These are phyloP conservation scores for Cheilinus undulatus DNA, from an alignment of 2,113 vertebrate species.

Conservation along the genomic window DNA sequence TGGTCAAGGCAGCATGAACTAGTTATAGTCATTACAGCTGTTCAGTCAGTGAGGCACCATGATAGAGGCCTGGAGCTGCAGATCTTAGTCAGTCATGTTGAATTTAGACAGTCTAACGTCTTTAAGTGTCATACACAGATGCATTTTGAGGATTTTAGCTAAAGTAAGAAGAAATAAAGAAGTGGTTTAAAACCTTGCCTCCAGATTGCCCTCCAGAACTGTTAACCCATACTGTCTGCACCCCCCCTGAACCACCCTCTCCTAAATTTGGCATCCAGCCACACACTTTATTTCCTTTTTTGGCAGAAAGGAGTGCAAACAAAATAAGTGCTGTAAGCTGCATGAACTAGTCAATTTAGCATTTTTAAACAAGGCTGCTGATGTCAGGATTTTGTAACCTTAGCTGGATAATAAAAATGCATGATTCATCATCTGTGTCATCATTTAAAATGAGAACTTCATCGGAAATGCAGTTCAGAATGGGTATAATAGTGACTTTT, in stretches of 20 bases:
- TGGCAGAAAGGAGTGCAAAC: slow-evolving; percentile 48
- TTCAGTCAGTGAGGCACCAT: background rate
- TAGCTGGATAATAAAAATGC: too few species aligned
- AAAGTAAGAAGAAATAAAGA: too few species aligned
- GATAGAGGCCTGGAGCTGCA: background rate
- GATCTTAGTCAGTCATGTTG: slow-evolving; percentile 29
- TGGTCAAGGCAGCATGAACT: too few species aligned
- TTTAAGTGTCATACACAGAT: too few species aligned
- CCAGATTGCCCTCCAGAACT: slow-evolving; percentile 19
- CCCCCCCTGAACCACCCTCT: slow-evolving; percentile 27
- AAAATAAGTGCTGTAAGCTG: background rate
- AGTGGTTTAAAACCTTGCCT: slow-evolving; percentile 3
- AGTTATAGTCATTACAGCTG: background rate
- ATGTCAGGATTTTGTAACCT: too few species aligned
- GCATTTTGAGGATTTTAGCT: too few species aligned
- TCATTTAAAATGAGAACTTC: too few species aligned
- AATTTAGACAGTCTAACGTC: too few species aligned
- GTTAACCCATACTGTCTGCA: slow-evolving; percentile 17
- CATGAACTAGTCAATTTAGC: background rate
- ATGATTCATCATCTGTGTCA: too few species aligned
- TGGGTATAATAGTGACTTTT: too few species aligned
- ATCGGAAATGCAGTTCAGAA: too few species aligned
- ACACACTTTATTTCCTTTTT: slow-evolving; percentile 49
- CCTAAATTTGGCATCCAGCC: slow-evolving; percentile 43
- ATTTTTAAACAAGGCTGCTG: too few species aligned